These are phyloP conservation scores for Calosoma granatense DNA, from an alignment of 1,140 invertebrate species.

Conservation along the genomic window DNA sequence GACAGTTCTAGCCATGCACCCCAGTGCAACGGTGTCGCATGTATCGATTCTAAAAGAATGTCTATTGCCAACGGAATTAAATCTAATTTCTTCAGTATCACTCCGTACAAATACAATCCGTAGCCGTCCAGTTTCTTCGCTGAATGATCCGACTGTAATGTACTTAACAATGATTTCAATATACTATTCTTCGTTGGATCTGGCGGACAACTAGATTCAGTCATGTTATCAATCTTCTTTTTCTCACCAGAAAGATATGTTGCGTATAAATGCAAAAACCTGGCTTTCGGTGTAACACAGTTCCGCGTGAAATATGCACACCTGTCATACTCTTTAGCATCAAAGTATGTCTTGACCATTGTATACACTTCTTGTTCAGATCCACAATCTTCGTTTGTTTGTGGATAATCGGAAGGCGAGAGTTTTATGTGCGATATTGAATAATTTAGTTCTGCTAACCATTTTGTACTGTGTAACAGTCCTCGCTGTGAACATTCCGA, in stretches of 20 bases:
- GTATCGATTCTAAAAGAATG: slow-evolving; percentile 67
- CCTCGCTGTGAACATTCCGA: slow-evolving; percentile 59
- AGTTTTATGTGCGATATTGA: slow-evolving; percentile 57
- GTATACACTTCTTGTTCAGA: slow-evolving; percentile 63
- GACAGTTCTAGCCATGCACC: slow-evolving; percentile 89
- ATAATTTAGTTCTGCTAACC: slow-evolving; percentile 75
- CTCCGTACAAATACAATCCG: slow-evolving; percentile 81
- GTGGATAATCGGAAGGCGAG: slow-evolving; percentile 31
- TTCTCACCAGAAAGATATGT: slow-evolving; percentile 83
- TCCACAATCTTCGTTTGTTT: slow-evolving; percentile 33
- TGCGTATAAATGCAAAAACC: slow-evolving; percentile 77
- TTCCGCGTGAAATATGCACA: slow-evolving; percentile 74
- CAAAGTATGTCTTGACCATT: slow-evolving; percentile 83
- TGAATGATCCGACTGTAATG: slow-evolving; percentile 47
- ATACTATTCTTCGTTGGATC: slow-evolving; percentile 48
- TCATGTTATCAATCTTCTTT: slow-evolving; percentile 74
- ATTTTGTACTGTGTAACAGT: slow-evolving; percentile 64
- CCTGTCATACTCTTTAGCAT: slow-evolving; percentile 85
- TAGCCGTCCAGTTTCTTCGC: slow-evolving; percentile 72
- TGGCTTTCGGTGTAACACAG: slow-evolving; percentile 50
- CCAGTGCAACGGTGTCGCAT: slow-evolving; percentile 78
- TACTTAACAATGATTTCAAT: slow-evolving; percentile 43
- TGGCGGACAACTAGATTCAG: slow-evolving; percentile 60
- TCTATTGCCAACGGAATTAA: slow-evolving; percentile 61
- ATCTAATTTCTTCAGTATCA: slow-evolving; percentile 82